Evolutionary conservation across 1,140 invertebrate species (phyloP).

Genomic region (Limonius californicus): DNA sequence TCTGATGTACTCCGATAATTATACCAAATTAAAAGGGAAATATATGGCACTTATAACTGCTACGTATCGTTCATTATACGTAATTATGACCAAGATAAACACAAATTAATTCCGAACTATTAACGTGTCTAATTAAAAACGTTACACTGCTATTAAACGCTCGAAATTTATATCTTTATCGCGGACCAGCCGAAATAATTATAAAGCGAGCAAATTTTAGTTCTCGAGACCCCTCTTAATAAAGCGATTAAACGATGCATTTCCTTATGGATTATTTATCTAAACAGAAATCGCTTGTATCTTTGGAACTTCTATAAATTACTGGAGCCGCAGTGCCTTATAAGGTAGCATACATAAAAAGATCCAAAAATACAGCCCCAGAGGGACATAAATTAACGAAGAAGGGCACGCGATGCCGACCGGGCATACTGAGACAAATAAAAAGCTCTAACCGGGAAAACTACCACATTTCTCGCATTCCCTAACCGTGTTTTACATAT

Average conservation of each 20-base stretch:
- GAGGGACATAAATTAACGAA: neutral
- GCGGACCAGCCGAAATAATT: neutral
- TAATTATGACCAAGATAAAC: neutral
- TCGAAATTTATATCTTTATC: neutral
- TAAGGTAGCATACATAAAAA: neutral
- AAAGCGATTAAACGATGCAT: neutral
- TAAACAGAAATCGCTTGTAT: too few relatives aligned
- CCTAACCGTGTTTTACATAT: slow-evolving; percentile 1
- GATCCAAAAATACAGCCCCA: neutral
- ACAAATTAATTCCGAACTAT: slow-evolving; percentile 1
- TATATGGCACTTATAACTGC: neutral
- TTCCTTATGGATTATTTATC: too few relatives aligned
- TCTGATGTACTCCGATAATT: slow-evolving; percentile 2
- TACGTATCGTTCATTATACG: neutral
- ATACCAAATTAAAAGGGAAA: slow-evolving; percentile 4
- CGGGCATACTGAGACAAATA: neutral
- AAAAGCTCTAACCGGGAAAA: too few relatives aligned
- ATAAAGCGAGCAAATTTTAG: neutral
- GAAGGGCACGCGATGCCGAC: neutral
- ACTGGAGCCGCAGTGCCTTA: neutral
- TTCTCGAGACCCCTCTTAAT: neutral
- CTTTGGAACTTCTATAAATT: neutral
- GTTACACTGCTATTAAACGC: neutral
- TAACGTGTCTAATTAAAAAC: slow-evolving; percentile 1
- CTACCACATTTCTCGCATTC: neutral